phyloP scores from a whole-genome alignment of 2,888 invertebrate species.

The Anoplius nigerrimus region DNA sequence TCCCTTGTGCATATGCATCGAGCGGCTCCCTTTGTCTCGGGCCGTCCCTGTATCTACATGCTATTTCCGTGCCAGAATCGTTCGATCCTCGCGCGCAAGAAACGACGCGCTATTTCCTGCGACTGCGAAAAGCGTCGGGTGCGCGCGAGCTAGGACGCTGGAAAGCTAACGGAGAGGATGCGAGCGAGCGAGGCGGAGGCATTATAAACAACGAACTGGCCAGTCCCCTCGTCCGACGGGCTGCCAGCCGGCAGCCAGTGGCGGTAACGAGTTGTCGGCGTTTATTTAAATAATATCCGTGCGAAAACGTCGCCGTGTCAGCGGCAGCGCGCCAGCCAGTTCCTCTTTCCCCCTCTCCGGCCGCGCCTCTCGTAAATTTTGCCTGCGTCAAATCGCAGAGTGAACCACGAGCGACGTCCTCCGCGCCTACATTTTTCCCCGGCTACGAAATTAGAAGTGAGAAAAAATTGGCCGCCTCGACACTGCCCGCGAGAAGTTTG shows the following conservation, averaged over 20 bases:
- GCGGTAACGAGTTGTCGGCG: neutral
- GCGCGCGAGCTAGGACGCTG: too few species aligned
- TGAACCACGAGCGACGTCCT: neutral
- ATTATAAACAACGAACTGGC: too few species aligned
- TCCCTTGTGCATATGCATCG: conserved; percentile 55
- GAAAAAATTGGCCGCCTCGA: too few species aligned
- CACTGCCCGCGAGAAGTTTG: too few species aligned
- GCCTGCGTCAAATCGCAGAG: neutral
- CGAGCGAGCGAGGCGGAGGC: neutral
- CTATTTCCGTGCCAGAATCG: conserved; percentile 8
- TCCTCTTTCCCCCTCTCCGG: too few species aligned
- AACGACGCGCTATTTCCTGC: conserved; percentile 1
- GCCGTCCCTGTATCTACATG: conserved; percentile 38
- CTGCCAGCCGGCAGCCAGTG: neutral
- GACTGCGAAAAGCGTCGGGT: neutral
- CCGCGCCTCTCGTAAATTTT: neutral
- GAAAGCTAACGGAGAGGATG: too few species aligned
- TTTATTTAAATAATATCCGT: conserved; percentile 5
- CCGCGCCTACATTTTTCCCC: neutral
- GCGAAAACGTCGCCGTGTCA: neutral
- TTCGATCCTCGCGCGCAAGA: conserved; percentile 9
- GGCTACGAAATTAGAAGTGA: neutral
- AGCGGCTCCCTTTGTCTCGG: conserved; percentile 42
- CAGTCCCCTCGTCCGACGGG: too few species aligned
- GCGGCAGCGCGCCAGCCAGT: neutral